Evolutionary conservation across 2,113 vertebrate species (phyloP).

Genomic region (Scomber scombrus): DNA sequence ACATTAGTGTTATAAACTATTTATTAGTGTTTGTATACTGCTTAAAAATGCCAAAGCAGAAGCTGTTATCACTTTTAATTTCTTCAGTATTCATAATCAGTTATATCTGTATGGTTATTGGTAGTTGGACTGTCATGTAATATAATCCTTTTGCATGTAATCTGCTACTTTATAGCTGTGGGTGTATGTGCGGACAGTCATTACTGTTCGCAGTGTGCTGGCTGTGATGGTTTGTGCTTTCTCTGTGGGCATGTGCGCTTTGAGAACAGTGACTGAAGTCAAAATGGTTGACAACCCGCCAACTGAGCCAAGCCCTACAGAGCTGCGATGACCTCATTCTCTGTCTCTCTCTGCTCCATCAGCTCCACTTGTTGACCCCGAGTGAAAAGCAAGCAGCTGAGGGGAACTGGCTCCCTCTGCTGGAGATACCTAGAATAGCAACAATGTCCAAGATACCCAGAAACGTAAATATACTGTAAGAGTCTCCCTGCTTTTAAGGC

Average conservation of each 20-base stretch:
- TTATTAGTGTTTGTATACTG: too few relatives aligned
- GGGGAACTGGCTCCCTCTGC: slow-evolving; percentile 60
- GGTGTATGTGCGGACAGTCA: not conserved
- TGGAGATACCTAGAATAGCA: not conserved
- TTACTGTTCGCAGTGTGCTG: not conserved
- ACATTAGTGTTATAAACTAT: too few relatives aligned
- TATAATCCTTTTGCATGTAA: not conserved
- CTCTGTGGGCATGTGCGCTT: slow-evolving; percentile 31
- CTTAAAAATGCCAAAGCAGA: not conserved
- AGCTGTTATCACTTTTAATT: not conserved
- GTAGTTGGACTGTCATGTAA: too few relatives aligned
- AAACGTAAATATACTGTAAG: not conserved
- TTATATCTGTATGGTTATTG: not conserved
- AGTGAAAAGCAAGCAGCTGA: not conserved
- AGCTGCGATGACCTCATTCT: slow-evolving; percentile 80
- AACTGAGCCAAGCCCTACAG: slow-evolving; percentile 73
- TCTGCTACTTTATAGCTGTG: not conserved
- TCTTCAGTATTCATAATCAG: not conserved
- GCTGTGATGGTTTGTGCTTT: not conserved
- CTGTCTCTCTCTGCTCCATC: slow-evolving; percentile 55
- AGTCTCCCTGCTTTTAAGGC: not conserved
- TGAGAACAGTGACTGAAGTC: slow-evolving; percentile 57
- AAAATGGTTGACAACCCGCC: slow-evolving; percentile 66
- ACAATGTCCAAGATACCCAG: too few relatives aligned
- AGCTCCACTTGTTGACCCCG: slow-evolving; percentile 54